phyloP scores from a whole-genome alignment of 2,888 invertebrate species.

The Hypolimnas misippus region DNA sequence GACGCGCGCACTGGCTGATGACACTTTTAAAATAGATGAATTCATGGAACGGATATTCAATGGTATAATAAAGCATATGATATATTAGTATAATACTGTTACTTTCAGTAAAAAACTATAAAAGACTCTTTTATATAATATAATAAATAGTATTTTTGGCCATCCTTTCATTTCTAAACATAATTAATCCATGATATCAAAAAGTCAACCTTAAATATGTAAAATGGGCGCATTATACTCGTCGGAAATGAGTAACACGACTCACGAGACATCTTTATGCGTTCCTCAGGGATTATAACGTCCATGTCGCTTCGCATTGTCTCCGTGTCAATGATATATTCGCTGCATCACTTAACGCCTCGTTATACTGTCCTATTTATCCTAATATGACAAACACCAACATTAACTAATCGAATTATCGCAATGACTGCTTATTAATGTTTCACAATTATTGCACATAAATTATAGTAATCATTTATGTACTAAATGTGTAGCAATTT shows the following conservation, averaged over 20 bases:
- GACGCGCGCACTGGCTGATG: too few relatives aligned
- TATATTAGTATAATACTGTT: too few relatives aligned
- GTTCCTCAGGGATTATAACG: not conserved
- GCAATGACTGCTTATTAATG: not conserved
- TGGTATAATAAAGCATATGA: too few relatives aligned
- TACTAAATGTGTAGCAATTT: too few relatives aligned
- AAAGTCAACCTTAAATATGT: not conserved
- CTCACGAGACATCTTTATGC: not conserved
- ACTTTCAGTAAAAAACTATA: too few relatives aligned
- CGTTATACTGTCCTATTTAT: not conserved
- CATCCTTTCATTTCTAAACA: too few relatives aligned
- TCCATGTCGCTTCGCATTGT: not conserved
- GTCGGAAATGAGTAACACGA: not conserved
- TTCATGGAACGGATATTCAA: too few relatives aligned
- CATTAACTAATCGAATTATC: not conserved
- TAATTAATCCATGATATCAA: too few relatives aligned
- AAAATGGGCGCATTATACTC: conserved; percentile 1
- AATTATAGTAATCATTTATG: not conserved
- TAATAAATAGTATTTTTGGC: too few relatives aligned
- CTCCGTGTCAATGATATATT: not conserved
- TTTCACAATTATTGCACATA: not conserved
- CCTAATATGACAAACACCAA: not conserved
- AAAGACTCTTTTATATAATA: too few relatives aligned
- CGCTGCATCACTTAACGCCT: not conserved
- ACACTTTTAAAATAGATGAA: too few relatives aligned